phyloP scores from a whole-genome alignment of 2,888 invertebrate genomes.

The Coenonympha arcania region DNA sequence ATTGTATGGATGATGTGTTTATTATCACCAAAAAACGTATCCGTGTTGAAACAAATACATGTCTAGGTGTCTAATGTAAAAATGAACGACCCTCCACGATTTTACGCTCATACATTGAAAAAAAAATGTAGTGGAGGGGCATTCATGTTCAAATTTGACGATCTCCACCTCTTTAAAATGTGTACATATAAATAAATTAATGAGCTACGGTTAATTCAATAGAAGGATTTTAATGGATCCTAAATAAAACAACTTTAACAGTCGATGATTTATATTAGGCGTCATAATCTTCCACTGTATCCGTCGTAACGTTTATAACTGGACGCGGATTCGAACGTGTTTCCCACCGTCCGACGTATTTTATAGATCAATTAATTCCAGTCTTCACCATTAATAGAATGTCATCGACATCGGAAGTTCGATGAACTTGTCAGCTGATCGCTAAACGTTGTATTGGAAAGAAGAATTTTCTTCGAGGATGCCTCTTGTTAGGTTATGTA shows the following conservation, averaged over 20 bases:
- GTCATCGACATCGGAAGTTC: constrained; percentile 29
- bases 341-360: constrained; percentile 9
- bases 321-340: constrained; percentile 15
- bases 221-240: background rate
- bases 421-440: constrained; percentile 28
- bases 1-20: no score
- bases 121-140: no score
- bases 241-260: background rate
- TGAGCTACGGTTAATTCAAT: no score
- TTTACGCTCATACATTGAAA: no score
- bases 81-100: no score
- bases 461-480: background rate
- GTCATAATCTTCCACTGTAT: constrained; percentile 12
- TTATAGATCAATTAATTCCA: constrained; percentile 29
- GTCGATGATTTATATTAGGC: constrained; percentile 2
- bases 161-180: no score
- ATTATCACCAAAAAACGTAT: no score
- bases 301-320: constrained; percentile 11
- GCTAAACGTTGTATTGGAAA: constrained; percentile 13
- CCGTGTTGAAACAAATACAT: no score
- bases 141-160: no score
- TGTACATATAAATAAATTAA: no score
- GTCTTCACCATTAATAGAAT: constrained; percentile 29
- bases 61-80: no score
- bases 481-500: no score